Percentiles rank a stretch among this genome's conserved stretches.
phyloP scores from a whole-genome alignment of 2,113 vertebrate genomes.

The human region DNA sequence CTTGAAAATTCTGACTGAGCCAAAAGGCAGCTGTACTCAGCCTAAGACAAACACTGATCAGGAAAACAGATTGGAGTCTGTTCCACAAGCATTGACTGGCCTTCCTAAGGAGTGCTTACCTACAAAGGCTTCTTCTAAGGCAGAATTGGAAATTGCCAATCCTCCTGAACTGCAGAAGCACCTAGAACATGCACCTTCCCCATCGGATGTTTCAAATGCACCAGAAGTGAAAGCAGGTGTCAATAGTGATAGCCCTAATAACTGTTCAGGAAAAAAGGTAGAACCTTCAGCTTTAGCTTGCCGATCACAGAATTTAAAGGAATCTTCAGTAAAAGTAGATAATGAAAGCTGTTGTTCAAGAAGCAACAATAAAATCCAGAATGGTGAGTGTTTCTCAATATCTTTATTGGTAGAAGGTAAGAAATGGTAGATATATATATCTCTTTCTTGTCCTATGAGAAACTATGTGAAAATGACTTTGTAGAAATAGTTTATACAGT shows the following conservation, averaged over 20 bases:
- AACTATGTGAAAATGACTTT: constrained; percentile 22
- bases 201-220: constrained; percentile 74
- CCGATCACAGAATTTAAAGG: constrained; percentile 76
- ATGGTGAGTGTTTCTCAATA: constrained; percentile 77
- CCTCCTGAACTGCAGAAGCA: constrained; percentile 79
- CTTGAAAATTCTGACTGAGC: constrained; percentile 66
- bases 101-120: constrained; percentile 76
- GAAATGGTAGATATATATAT: neutral
- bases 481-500: neutral
- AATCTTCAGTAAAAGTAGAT: constrained; percentile 72
- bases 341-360: constrained; percentile 80
- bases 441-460: neutral
- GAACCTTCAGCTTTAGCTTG: constrained; percentile 74
- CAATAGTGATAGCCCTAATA: constrained; percentile 50
- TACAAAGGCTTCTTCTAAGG: constrained; percentile 49
- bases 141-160: constrained; percentile 61
- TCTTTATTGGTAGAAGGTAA: neutral
- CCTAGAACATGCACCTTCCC: constrained; percentile 80
- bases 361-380: constrained; percentile 80
- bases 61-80: constrained; percentile 72
- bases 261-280: constrained; percentile 70
- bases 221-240: constrained; percentile 71
- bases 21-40: constrained; percentile 71
- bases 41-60: constrained; percentile 64
- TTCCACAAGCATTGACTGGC: constrained; percentile 65